Percentiles rank a stretch among this genome's conserved stretches.
These are phyloP conservation scores for Drosophila kohkoa DNA, from an alignment of 1,140 invertebrate genomes.

Conservation along the genomic window DNA sequence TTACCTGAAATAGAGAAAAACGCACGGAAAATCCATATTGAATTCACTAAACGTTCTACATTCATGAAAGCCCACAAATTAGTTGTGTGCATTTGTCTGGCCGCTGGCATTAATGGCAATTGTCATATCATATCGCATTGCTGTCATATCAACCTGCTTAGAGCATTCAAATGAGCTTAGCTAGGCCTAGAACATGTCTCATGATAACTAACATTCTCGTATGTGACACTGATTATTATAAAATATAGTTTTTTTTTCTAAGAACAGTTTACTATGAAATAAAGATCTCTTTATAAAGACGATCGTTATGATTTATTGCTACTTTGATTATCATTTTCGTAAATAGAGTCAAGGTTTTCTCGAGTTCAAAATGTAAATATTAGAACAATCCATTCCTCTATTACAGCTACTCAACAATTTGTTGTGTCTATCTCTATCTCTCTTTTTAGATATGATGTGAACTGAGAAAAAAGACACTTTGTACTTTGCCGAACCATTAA, in stretches of 20 bases:
- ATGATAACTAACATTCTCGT: not conserved
- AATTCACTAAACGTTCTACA: not conserved
- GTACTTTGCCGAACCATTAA: conserved; percentile 13
- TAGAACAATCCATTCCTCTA: conserved; percentile 17
- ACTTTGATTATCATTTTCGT: not conserved
- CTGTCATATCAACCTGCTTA: conserved; percentile 3
- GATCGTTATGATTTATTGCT: too few relatives aligned
- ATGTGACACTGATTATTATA: not conserved
- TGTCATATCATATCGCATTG: conserved; percentile 15
- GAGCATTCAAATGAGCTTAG: conserved; percentile 20
- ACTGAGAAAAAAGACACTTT: conserved; percentile 7
- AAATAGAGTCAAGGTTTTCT: not conserved
- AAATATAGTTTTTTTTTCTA: not conserved
- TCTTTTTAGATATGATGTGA: not conserved
- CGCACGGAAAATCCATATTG: conserved; percentile 52
- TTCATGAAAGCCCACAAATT: conserved; percentile 23
- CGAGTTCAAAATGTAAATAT: not conserved
- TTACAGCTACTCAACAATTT: conserved; percentile 1
- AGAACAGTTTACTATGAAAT: not conserved
- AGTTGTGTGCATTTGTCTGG: conserved; percentile 3
- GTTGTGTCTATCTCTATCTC: not conserved
- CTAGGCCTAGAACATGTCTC: not conserved
- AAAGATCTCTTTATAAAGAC: too few relatives aligned
- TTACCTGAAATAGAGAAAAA: conserved; percentile 60
- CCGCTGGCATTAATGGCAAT: conserved; percentile 1